phyloP scores from a whole-genome alignment of 2,113 vertebrate genomes.

The Mesocricetus auratus region DNA sequence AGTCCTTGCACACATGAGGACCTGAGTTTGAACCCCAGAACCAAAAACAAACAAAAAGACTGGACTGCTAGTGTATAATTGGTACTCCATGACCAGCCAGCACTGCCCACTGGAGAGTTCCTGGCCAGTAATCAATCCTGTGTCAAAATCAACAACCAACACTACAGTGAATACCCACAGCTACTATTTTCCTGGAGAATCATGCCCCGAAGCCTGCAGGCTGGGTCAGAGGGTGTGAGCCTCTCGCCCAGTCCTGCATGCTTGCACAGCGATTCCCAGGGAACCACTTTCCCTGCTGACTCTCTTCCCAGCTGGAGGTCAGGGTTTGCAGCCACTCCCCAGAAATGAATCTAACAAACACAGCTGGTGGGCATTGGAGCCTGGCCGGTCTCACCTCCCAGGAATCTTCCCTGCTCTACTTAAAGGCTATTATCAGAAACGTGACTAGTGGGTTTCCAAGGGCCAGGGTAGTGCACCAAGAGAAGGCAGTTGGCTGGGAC shows the following conservation, averaged over 20 bases:
- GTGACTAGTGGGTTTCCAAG: neutral
- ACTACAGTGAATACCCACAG: neutral
- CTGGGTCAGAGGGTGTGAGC: neutral
- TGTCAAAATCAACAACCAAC: neutral
- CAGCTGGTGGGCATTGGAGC: neutral
- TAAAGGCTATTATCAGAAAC: neutral
- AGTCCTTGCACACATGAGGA: neutral
- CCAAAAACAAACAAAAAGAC: neutral
- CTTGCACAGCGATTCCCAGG: neutral
- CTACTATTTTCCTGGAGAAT: neutral
- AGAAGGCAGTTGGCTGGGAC: neutral
- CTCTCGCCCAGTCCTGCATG: neutral
- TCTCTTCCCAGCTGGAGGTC: neutral
- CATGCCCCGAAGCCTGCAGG: neutral
- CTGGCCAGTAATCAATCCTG: neutral
- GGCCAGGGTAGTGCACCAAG: neutral
- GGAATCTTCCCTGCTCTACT: neutral
- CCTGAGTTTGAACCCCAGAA: neutral
- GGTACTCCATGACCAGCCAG: neutral
- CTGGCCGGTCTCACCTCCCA: neutral
- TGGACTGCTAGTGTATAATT: neutral
- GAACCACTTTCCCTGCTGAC: neutral
- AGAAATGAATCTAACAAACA: neutral
- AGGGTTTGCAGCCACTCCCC: neutral
- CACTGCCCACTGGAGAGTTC: neutral